phyloP scores from a whole-genome alignment of 2,113 vertebrate species.

The Tiliqua scincoides region DNA sequence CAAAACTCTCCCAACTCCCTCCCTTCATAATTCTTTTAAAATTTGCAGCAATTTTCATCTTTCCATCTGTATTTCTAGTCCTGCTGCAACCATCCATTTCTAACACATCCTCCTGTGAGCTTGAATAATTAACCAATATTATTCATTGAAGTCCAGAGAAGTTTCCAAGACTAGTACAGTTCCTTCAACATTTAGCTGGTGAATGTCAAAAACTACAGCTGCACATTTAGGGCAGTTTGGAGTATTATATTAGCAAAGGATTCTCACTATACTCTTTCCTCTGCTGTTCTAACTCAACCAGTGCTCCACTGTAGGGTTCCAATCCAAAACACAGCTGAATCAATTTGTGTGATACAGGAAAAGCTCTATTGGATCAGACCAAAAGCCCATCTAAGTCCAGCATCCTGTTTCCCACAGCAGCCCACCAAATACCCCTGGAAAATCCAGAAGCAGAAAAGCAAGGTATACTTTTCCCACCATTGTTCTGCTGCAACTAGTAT shows the following conservation, averaged over 20 bases:
- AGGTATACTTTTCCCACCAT: no score
- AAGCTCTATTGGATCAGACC: no score
- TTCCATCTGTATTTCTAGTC: neutral
- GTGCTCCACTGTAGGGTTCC: neutral
- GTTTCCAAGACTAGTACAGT: neutral
- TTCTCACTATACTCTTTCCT: neutral
- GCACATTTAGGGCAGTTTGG: neutral
- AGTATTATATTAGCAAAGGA: neutral
- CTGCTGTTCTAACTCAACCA: neutral
- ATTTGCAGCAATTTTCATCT: neutral
- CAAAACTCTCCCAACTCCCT: neutral
- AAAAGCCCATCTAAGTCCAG: no score
- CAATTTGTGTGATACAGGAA: no score
- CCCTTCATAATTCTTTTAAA: neutral
- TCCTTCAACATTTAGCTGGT: neutral
- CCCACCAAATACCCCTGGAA: no score
- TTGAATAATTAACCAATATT: neutral
- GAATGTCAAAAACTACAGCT: neutral
- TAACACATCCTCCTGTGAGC: neutral
- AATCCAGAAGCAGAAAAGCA: no score
- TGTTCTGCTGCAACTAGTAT: no score
- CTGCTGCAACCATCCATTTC: neutral
- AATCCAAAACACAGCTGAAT: no score
- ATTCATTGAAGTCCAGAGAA: neutral
- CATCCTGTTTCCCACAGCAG: no score